phyloP scores from a whole-genome alignment of 2,113 vertebrate genomes.

The Epinephelus moara region DNA sequence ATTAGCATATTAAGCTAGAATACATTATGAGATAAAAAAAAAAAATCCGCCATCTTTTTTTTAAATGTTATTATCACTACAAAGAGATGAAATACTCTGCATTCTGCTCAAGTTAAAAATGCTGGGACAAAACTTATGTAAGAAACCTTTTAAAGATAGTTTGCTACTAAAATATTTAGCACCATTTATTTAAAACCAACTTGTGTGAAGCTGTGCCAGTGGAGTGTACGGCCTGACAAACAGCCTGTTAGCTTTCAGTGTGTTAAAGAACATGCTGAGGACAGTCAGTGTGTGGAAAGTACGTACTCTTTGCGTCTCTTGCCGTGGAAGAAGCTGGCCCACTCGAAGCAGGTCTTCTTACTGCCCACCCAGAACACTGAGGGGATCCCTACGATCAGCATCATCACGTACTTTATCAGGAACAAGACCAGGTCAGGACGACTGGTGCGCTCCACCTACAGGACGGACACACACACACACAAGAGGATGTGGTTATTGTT shows the following conservation, averaged over 20 bases:
- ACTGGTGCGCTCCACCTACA: constrained; percentile 90
- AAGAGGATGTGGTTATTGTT: not conserved
- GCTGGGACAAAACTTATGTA: not conserved
- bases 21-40: not conserved
- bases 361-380: constrained; percentile 99
- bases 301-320: constrained; percentile 96
- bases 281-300: too few relatives aligned
- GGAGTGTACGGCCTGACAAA: not conserved
- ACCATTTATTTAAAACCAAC: not conserved
- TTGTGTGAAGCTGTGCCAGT: not conserved
- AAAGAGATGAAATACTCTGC: not conserved
- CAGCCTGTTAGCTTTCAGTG: not conserved
- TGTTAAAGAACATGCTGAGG: too few relatives aligned
- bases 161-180: constrained; percentile 5
- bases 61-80: not conserved
- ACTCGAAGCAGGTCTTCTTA: constrained; percentile 99
- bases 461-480: constrained; percentile 14
- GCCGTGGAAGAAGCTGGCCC: constrained; percentile 97
- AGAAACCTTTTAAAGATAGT: not conserved
- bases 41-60: not conserved
- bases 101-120: not conserved
- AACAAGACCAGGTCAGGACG: constrained; percentile 93
- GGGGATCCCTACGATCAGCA: constrained; percentile 95
- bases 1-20: not conserved
- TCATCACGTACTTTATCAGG: constrained; percentile 97